Conservation (phyloP, 1,140 invertebrate species). For the Cheumatopsyche charites region DNA sequence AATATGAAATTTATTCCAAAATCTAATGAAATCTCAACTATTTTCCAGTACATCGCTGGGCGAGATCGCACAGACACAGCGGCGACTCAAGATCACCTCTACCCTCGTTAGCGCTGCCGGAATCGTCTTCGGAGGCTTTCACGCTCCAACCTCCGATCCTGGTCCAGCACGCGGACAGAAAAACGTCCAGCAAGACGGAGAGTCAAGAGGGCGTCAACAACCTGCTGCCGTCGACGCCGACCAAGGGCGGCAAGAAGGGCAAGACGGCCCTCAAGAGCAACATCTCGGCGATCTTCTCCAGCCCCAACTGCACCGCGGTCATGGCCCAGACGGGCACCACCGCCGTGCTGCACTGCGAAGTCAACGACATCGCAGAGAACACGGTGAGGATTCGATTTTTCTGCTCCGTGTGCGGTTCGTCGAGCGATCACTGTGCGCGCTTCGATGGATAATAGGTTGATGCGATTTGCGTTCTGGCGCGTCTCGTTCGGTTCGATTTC, state of each 20-base stretch:
- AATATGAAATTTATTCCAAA: too few relatives aligned
- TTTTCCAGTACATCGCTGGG: conserved; percentile 47
- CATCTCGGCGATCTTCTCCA: conserved; percentile 61
- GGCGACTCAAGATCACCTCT: conserved; percentile 30
- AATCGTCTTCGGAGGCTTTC: conserved; percentile 34
- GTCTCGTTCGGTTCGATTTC: too few relatives aligned
- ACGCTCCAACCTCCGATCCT: conserved; percentile 27
- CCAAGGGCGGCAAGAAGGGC: conserved; percentile 34
- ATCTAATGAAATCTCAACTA: too few relatives aligned
- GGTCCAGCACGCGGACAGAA: conserved; percentile 34
- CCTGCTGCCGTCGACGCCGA: conserved; percentile 30
- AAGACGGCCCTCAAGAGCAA: conserved; percentile 30
- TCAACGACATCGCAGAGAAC: conserved; percentile 66
- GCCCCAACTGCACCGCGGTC: conserved; percentile 66
- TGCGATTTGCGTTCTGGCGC: neutral
- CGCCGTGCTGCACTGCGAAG: conserved; percentile 67
- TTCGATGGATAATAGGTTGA: neutral
- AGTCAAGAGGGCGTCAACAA: conserved; percentile 41
- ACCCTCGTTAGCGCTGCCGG: conserved; percentile 42
- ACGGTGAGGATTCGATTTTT: conserved; percentile 55
- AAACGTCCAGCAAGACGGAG: conserved; percentile 34
- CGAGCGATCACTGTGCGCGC: neutral
- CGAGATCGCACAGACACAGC: conserved; percentile 43
- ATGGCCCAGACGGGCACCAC: conserved; percentile 67
- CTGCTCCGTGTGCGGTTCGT: neutral